phyloP scores from a whole-genome alignment of 2,113 vertebrate species.

The Nyctereutes procyonoides region DNA sequence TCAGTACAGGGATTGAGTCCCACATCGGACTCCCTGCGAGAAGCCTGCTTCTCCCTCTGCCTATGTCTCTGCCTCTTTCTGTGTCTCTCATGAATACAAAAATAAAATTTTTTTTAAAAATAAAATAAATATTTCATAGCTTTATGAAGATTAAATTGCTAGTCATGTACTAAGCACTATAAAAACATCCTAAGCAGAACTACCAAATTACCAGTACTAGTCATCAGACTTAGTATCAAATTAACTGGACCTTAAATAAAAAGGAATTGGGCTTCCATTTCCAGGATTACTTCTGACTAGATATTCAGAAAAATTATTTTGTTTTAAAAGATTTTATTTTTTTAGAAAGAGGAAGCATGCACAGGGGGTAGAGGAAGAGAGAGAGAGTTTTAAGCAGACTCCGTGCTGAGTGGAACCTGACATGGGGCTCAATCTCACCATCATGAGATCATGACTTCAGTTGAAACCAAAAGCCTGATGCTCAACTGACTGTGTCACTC shows the following conservation, averaged over 20 bases:
- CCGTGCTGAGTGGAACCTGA: neutral
- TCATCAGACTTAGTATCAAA: neutral
- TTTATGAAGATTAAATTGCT: neutral
- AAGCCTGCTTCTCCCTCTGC: too few relatives aligned
- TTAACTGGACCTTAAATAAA: neutral
- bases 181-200: neutral
- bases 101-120: too few relatives aligned
- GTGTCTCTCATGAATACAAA: too few relatives aligned
- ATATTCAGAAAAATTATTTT: neutral
- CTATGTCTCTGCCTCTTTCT: too few relatives aligned
- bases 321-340: neutral
- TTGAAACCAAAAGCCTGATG: neutral
- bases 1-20: too few relatives aligned
- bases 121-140: neutral
- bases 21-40: too few relatives aligned
- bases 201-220: constrained; percentile 14
- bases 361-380: neutral
- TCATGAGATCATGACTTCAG: neutral
- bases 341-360: neutral
- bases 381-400: neutral
- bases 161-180: neutral
- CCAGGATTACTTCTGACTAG: neutral
- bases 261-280: constrained; percentile 6
- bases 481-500: neutral
- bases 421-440: neutral